phyloP scores from a whole-genome alignment of 1,140 invertebrate species.

The Bombus balteatus region DNA sequence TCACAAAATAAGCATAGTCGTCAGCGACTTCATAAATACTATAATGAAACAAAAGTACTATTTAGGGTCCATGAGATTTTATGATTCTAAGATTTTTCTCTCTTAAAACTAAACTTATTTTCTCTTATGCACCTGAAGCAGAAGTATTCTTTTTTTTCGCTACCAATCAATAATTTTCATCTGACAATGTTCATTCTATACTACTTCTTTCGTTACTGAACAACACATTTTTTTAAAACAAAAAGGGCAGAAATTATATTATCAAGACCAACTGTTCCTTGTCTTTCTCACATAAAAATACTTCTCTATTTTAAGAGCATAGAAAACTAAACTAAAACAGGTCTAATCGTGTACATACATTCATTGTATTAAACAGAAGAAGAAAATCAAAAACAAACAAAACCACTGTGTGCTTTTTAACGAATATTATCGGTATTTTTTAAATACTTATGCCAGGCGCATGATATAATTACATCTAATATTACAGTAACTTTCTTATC shows the following conservation, averaged over 20 bases:
- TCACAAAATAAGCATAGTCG: not conserved
- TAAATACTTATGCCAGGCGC: conserved; percentile 10
- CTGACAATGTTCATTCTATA: not conserved
- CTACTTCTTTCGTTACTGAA: not conserved
- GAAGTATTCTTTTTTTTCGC: not conserved
- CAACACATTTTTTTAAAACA: not conserved
- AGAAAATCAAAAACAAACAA: not conserved
- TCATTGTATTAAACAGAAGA: not conserved
- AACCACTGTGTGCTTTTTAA: not conserved
- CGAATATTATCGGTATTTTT: not conserved
- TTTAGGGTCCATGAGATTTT: not conserved
- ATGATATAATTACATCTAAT: not conserved
- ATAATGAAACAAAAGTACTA: not conserved
- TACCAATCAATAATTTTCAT: not conserved
- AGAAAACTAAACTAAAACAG: not conserved
- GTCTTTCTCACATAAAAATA: not conserved
- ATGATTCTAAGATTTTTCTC: not conserved
- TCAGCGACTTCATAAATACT: conserved; percentile 8
- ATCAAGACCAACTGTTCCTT: not conserved
- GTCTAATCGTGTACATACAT: no score
- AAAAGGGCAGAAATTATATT: not conserved
- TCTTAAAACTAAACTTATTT: not conserved
- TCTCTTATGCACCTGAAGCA: not conserved
- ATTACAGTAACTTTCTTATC: conserved; percentile 14
- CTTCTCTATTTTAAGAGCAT: not conserved